Conservation (phyloP, 2,888 invertebrate genomes). For the Euproctis similis region DNA sequence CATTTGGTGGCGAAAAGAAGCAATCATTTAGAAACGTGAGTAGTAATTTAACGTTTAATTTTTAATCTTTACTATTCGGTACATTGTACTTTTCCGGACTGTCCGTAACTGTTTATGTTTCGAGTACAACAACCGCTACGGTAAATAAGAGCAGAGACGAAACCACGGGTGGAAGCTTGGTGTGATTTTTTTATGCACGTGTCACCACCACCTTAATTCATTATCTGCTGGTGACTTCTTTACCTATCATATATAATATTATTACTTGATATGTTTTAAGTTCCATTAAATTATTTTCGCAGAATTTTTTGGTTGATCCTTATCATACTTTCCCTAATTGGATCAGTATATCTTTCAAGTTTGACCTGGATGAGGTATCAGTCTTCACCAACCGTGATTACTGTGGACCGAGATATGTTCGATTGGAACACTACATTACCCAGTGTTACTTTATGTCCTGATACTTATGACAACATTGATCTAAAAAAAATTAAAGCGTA, state of each 20-base stretch:
- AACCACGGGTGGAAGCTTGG: no score
- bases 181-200: no score
- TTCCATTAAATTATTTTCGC: no score
- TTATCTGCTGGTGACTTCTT: no score
- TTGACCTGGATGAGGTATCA: slow-evolving; percentile 80
- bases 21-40: slow-evolving; percentile 67
- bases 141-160: no score
- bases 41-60: no score
- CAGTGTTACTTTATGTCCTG: slow-evolving; percentile 79
- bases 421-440: slow-evolving; percentile 84
- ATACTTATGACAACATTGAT: slow-evolving; percentile 64
- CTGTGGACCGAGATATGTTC: slow-evolving; percentile 83
- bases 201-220: no score
- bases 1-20: slow-evolving; percentile 61
- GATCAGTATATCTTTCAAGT: slow-evolving; percentile 72
- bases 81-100: no score
- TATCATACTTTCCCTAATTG: slow-evolving; percentile 71
- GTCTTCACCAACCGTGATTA: slow-evolving; percentile 82
- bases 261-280: neutral
- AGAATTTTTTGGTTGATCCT: slow-evolving; percentile 76
- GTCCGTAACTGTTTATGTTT: no score
- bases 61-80: no score
- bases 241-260: no score
- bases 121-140: no score
- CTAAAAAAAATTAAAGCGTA: slow-evolving; percentile 68